Percentiles rank a stretch among this genome's conserved stretches.
phyloP scores from a whole-genome alignment of 1,140 invertebrate genomes.

The Drosophila eugracilis region DNA sequence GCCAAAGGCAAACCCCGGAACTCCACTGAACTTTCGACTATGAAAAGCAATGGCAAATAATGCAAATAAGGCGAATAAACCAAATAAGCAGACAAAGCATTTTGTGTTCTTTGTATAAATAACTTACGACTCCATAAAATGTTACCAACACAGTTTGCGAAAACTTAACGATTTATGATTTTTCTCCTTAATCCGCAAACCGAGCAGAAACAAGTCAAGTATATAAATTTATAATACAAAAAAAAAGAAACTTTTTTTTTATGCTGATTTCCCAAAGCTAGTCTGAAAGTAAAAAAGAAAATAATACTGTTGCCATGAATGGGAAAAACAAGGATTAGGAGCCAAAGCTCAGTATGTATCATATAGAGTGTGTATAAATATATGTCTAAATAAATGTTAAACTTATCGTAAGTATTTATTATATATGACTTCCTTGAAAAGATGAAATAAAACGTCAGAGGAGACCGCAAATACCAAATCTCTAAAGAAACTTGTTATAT shows the following conservation, averaged over 20 bases:
- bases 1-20: background rate
- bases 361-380: constrained; percentile 51
- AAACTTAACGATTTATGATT: constrained; percentile 39
- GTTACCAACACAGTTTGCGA: constrained; percentile 20
- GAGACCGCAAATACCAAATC: constrained; percentile 38
- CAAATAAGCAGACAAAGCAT: constrained; percentile 30
- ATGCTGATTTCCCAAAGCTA: constrained; percentile 31
- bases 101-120: constrained; percentile 38
- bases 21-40: constrained; percentile 34
- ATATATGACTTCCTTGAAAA: constrained; percentile 54
- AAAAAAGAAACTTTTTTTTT: constrained; percentile 14
- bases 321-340: constrained; percentile 35
- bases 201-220: constrained; percentile 29
- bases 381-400: constrained; percentile 55
- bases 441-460: constrained; percentile 15
- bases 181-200: constrained; percentile 19
- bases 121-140: constrained; percentile 21
- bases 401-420: constrained; percentile 63
- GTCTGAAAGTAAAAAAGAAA: constrained; percentile 27
- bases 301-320: constrained; percentile 6
- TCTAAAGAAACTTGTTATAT: constrained; percentile 80
- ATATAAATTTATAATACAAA: constrained; percentile 15
- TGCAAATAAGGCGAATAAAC: constrained; percentile 25
- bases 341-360: constrained; percentile 56
- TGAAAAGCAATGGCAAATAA: constrained; percentile 12